Evolutionary conservation across 2,888 invertebrate species (phyloP).

Genomic region (Syrista parreyssii): DNA sequence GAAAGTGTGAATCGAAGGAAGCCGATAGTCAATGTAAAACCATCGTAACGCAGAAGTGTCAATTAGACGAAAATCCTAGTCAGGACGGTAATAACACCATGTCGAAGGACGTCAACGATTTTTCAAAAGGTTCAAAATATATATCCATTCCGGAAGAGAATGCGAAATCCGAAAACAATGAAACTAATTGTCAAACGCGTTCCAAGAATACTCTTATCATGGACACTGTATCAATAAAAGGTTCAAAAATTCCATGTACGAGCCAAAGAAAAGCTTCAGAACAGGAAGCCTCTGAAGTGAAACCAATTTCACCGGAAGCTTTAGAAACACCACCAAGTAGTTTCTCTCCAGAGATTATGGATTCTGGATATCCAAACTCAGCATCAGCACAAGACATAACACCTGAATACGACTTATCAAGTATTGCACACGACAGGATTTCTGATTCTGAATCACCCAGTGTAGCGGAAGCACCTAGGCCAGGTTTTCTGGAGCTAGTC

Average conservation of each 20-base stretch:
- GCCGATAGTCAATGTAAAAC: background rate
- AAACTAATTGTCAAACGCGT: background rate
- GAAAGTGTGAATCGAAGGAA: background rate
- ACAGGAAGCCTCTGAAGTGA: constrained; percentile 23
- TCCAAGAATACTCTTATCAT: background rate
- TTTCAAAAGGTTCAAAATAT: background rate
- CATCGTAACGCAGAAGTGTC: background rate
- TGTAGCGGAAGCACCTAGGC: constrained; percentile 44
- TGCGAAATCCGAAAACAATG: background rate
- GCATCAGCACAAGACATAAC: constrained; percentile 54
- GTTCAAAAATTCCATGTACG: background rate
- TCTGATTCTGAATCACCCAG: constrained; percentile 43
- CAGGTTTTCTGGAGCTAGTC: constrained; percentile 30
- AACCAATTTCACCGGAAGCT: constrained; percentile 35
- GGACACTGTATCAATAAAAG: background rate
- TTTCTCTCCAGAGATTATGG: constrained; percentile 56
- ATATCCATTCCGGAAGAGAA: background rate
- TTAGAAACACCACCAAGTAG: constrained; percentile 47
- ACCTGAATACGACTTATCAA: constrained; percentile 53
- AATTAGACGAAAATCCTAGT: background rate
- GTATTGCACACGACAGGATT: constrained; percentile 46
- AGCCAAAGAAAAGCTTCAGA: background rate
- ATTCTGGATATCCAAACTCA: constrained; percentile 60
- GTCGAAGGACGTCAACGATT: background rate
- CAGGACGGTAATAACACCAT: background rate